Evolutionary conservation across 2,888 invertebrate genomes (phyloP).

Genomic region (Linnaemya vulpina): DNA sequence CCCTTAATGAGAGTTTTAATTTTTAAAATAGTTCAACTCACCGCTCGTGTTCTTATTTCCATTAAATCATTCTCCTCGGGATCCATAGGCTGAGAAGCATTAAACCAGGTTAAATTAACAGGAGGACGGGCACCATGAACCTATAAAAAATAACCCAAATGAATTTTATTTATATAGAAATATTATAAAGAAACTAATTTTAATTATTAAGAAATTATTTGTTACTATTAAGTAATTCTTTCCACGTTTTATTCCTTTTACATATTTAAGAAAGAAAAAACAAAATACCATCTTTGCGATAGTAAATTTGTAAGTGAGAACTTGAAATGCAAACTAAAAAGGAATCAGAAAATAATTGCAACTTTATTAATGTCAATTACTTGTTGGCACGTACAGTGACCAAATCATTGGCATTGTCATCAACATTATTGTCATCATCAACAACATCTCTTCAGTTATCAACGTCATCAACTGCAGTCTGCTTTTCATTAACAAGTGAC

Average conservation of each 20-base stretch:
- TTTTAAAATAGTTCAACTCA: slow-evolving; percentile 79
- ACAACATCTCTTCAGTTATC: slow-evolving; percentile 21
- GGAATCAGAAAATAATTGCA: slow-evolving; percentile 78
- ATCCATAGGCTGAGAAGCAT: slow-evolving; percentile 85
- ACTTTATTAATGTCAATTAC: slow-evolving; percentile 81
- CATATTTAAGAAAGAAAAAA: no score
- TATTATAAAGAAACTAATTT: no score
- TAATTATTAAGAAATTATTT: no score
- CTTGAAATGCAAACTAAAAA: neutral
- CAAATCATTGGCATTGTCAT: slow-evolving; percentile 54
- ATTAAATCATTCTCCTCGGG: slow-evolving; percentile 79
- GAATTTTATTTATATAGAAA: no score
- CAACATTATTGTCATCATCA: slow-evolving; percentile 35
- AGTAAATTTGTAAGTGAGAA: neutral
- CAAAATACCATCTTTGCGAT: neutral
- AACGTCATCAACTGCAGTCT: neutral
- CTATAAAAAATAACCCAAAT: slow-evolving; percentile 65
- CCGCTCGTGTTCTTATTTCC: slow-evolving; percentile 83
- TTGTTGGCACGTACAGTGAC: slow-evolving; percentile 71
- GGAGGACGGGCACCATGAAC: slow-evolving; percentile 92
- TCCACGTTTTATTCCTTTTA: neutral
- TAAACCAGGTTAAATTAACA: slow-evolving; percentile 93
- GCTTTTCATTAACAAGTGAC: neutral
- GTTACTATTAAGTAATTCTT: neutral
- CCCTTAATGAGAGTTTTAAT: no score